Evolutionary conservation across 2,113 vertebrate species (phyloP).

Genomic region (Pachypanchax playfairii): DNA sequence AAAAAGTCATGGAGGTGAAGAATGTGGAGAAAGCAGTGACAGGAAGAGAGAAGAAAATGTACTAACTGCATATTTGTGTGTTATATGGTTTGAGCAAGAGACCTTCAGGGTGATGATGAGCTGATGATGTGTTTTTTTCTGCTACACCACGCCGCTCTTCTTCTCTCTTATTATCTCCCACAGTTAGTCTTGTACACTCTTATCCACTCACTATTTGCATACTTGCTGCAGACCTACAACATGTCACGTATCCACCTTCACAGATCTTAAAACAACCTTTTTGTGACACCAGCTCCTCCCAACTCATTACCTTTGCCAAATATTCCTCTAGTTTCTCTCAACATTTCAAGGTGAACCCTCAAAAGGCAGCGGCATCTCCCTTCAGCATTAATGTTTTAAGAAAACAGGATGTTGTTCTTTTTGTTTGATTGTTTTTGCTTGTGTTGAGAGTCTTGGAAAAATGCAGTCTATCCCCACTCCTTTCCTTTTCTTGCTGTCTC

Average conservation of each 20-base stretch:
- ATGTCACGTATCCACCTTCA: no score
- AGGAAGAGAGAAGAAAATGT: constrained; percentile 15
- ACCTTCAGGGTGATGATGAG: no score
- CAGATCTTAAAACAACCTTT: no score
- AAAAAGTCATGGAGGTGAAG: constrained; percentile 7
- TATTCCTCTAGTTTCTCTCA: constrained; percentile 11
- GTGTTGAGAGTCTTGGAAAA: constrained; percentile 26
- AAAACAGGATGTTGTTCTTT: constrained; percentile 9
- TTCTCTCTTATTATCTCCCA: neutral
- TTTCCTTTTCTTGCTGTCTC: constrained; percentile 14
- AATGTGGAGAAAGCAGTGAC: constrained; percentile 12
- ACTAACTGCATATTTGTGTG: constrained; percentile 8
- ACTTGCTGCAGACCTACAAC: no score
- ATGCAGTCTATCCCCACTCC: constrained; percentile 10
- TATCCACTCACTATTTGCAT: no score
- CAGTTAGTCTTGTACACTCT: no score
- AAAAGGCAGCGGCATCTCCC: constrained; percentile 21
- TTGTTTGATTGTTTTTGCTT: constrained; percentile 21
- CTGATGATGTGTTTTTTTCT: no score
- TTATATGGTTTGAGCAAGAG: no score
- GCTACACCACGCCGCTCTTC: neutral
- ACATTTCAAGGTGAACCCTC: constrained; percentile 7
- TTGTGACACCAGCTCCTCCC: no score
- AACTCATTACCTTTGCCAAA: neutral
- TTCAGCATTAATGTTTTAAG: constrained; percentile 33